Evolutionary conservation across 2,797 vertebrate species (phyloP).

Genomic region (Hoplostethus atlanticus): DNA sequence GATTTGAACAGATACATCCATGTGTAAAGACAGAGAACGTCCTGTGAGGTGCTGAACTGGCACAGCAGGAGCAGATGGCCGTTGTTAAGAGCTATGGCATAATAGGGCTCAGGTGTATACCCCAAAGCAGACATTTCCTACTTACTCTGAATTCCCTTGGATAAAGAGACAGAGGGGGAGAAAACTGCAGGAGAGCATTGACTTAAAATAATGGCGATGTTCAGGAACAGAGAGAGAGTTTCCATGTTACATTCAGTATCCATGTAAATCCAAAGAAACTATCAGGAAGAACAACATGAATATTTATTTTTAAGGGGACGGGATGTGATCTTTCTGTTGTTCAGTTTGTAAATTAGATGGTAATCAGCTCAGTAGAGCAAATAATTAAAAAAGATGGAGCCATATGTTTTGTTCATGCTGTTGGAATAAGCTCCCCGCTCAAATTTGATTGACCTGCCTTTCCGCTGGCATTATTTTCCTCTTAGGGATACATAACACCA

Average conservation of each 20-base stretch:
- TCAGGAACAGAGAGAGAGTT: conserved; percentile 15
- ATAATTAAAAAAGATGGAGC: conserved; percentile 56
- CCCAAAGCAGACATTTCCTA: conserved; percentile 64
- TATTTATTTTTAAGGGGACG: conserved; percentile 1
- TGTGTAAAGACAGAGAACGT: conserved; percentile 65
- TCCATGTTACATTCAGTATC: conserved; percentile 2
- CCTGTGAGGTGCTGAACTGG: conserved; percentile 68
- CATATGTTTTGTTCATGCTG: conserved; percentile 35
- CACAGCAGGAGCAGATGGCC: conserved; percentile 76
- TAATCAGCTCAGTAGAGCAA: conserved; percentile 53
- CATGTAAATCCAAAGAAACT: conserved; percentile 1
- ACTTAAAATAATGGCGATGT: conserved; percentile 28
- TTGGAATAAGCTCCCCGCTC: conserved; percentile 11
- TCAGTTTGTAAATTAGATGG: conserved; percentile 6
- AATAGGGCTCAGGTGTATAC: conserved; percentile 81
- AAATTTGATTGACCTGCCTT: conserved; percentile 40
- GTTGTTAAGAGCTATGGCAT: conserved; percentile 67
- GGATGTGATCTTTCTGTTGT: conserved; percentile 2
- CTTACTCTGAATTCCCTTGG: conserved; percentile 48
- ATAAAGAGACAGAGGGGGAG: conserved; percentile 48
- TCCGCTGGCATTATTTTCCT: conserved; percentile 8
- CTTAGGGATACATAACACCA: not conserved
- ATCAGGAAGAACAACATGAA: not conserved
- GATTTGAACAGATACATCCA: conserved; percentile 62
- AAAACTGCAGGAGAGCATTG: conserved; percentile 33